Evolutionary conservation across 2,888 invertebrate genomes (phyloP), one percentile per base, ranked within the genome.

Genomic region (Scaptodrosophila latifasciaeformis): DNA sequence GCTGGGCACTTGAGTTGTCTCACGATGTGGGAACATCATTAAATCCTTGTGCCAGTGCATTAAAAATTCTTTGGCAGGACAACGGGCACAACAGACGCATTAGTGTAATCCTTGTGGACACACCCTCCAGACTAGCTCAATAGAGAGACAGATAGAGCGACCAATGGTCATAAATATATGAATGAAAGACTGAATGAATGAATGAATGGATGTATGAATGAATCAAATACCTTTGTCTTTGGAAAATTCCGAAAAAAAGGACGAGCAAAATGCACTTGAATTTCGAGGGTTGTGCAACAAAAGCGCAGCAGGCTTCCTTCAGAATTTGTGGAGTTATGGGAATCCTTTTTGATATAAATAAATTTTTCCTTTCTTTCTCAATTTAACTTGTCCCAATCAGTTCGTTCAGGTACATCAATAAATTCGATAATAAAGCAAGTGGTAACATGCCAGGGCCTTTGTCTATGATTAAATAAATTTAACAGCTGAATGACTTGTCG

Each of bases 21-120:
- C n/a, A n/a, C n/a, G n/a, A n/a, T n/a, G 6, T 62, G 82, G 70
- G 75, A 65, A 81, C 64, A 81, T 79, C 83, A 82, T 82, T 82
- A 82, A 82, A 81, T 79, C 81, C 74, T 63, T n/a, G 17, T 48
- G 51, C 29, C 57, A 70, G 67, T 69, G 51, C 65, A 79, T 75
- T 72, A 79, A 75, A 62, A 72, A 10, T 12, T 62, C 62, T 64
- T 69, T n/a, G 56, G 57, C 76, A 63, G 72, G 59, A 70, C 72
- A 70, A 75, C 62, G 57, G 46, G 49, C 57, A 70, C 69, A 76
- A 71, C 61, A 58, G 45, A 50, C 58, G 79, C 79, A 79, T 76
- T 71, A 74, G 75, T 78, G 76, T 76, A 76, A 79, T 76, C 79
- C 72, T 59, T 57, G 43, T 37, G 59, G 79, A 67, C 74, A 75